Percentiles rank a stretch among this genome's conserved stretches.
phyloP scores from a whole-genome alignment of 1,140 invertebrate genomes.

The Episyrphus balteatus region DNA sequence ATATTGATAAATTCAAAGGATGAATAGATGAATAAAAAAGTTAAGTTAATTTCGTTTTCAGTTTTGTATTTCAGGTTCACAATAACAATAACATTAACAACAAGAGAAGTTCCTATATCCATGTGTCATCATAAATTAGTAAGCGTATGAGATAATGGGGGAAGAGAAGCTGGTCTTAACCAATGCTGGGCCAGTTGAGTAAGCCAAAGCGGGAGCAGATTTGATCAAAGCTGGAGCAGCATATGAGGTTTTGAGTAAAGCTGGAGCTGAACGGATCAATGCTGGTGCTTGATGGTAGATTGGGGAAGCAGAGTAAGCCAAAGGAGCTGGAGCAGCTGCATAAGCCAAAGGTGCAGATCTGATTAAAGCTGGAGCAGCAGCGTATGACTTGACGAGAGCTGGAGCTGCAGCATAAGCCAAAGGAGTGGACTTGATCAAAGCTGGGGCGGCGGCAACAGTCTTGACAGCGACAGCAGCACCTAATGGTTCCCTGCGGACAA shows the following conservation, averaged over 20 bases:
- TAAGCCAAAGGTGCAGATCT: not conserved
- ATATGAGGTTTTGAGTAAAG: no score
- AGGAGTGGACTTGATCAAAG: slow-evolving; percentile 2
- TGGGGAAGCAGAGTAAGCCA: slow-evolving; percentile 5
- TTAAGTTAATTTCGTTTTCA: not conserved
- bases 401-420: slow-evolving; percentile 4
- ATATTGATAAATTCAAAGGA: no score
- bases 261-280: no score
- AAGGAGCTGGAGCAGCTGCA: slow-evolving; percentile 9
- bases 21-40: no score
- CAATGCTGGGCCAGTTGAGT: no score
- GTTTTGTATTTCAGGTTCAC: slow-evolving; percentile 19
- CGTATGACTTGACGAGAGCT: not conserved
- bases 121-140: slow-evolving; percentile 10
- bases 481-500: slow-evolving; percentile 30
- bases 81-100: slow-evolving; percentile 34
- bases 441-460: slow-evolving; percentile 3
- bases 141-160: slow-evolving; percentile 27
- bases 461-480: slow-evolving; percentile 21
- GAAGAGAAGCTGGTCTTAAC: slow-evolving; percentile 30
- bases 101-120: slow-evolving; percentile 18
- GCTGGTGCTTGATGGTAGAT: slow-evolving; percentile 4
- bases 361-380: slow-evolving; percentile 1
- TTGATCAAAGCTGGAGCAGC: no score
- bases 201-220: no score